Evolutionary conservation across 2,797 vertebrate species (phyloP).

Genomic region (Artibeus jamaicensis): DNA sequence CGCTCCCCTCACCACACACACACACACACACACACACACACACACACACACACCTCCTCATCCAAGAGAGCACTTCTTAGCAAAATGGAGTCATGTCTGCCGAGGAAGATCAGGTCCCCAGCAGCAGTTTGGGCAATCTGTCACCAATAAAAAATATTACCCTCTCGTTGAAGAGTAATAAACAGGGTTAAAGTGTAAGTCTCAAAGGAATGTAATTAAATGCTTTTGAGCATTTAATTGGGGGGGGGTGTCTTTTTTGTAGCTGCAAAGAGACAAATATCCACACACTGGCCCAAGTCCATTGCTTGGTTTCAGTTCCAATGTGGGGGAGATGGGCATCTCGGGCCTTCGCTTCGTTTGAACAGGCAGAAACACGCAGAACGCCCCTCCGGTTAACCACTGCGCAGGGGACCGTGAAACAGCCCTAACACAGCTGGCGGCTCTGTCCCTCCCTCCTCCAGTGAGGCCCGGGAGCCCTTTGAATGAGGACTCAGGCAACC

Average conservation of each 20-base stretch:
- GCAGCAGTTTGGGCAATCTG: slow-evolving; percentile 44
- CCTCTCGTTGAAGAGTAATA: slow-evolving; percentile 63
- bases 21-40: neutral
- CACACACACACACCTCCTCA: neutral
- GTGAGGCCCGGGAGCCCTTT: neutral
- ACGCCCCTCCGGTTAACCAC: neutral
- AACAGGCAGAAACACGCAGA: neutral
- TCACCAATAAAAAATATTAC: slow-evolving; percentile 63
- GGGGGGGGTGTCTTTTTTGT: neutral
- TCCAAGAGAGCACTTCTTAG: neutral
- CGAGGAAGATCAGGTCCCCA: neutral
- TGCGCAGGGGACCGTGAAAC: neutral
- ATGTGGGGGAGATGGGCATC: neutral
- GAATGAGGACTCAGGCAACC: neutral
- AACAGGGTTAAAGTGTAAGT: slow-evolving; percentile 67
- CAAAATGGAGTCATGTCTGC: slow-evolving; percentile 1
- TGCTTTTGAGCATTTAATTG: slow-evolving; percentile 54
- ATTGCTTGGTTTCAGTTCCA: neutral
- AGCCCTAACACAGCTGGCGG: neutral
- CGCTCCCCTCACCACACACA: neutral
- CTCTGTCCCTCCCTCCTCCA: neutral
- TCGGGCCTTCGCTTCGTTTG: neutral
- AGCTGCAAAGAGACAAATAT: slow-evolving; percentile 42
- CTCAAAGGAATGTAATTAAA: slow-evolving; percentile 67
- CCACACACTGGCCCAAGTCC: slow-evolving; percentile 24